Base-by-base conservation (phyloP, 2,797 vertebrate genomes). In the Poecilia wingei region DNA sequence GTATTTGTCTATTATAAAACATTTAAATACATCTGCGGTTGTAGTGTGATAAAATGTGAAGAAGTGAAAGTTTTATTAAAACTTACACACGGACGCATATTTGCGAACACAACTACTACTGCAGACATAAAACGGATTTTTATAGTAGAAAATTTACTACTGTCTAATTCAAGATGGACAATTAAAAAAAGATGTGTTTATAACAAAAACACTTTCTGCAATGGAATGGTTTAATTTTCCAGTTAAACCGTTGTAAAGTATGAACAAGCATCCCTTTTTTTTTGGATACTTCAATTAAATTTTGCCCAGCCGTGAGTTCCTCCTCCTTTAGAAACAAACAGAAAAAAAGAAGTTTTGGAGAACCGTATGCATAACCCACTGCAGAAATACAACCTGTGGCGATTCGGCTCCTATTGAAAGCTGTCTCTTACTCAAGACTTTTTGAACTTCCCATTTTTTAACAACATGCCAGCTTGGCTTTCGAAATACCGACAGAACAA, bases 401-500 rank as follows among this genome's bases (percentile, higher is more conserved):
- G 70, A 55, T 83, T 81, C 13, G 36, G 2, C 41, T 70, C 14
- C 53, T 79, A 78, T 82, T 70, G 76, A 79, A 86, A 82, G 59
- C 36, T 14, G 16, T 3, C 25, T 47, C 75, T 90, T 77, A 72
- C 79, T 76, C 69, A 89, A 85, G 46, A 31, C 6, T 73, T 10
- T n/a, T 16, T 46, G 68, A 80, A 82, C 85, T 87, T 91, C 86
- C 72, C 46, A 6, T 79, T 84, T 82, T 77, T 70, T 13, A 6
- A 14, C 16, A 72, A 71, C 85, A 83, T 84, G 84, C 80, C 84
- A 86, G 72, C 45, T 5, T 25, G 6, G 82, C 71, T 92, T 88
- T 90, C 33, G 10, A 79, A 84, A 92, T 75, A 28, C 79, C n/a
- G 80, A 76, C 75, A 43, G 79, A 66, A 77, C 86, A 81, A 79